Percentiles rank a stretch among this genome's conserved stretches.
Evolutionary conservation across 2,888 invertebrate genomes (phyloP).

Genomic region (Cephus nigrinus): DNA sequence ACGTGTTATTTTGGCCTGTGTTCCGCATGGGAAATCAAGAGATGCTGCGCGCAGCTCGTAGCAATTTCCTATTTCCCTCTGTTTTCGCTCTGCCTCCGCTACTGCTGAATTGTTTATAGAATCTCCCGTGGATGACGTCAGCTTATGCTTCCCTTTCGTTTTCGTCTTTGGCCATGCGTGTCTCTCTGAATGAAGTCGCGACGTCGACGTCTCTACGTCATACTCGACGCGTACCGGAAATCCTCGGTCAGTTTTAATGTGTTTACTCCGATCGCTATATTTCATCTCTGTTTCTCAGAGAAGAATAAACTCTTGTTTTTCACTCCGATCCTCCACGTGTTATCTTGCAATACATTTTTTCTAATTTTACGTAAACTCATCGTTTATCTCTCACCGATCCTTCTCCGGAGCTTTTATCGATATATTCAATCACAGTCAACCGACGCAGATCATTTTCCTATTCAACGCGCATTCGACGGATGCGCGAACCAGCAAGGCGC

Average conservation of each 20-base stretch:
- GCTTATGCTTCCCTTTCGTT: not conserved
- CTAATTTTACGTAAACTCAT: not conserved
- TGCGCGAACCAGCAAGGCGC: not conserved
- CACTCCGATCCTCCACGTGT: not conserved
- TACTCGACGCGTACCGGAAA: not conserved
- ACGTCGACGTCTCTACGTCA: constrained; percentile 14
- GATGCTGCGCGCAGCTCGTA: not conserved
- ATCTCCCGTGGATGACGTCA: not conserved
- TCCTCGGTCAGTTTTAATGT: not conserved
- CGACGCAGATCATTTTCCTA: not conserved
- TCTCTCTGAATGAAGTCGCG: not conserved
- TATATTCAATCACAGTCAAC: not conserved
- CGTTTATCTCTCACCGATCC: not conserved
- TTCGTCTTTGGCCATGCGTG: not conserved
- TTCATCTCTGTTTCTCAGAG: not conserved
- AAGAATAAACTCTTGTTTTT: not conserved
- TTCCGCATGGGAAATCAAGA: constrained; percentile 14
- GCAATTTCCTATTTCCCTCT: not conserved
- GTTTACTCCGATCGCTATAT: not conserved
- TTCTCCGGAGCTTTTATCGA: not conserved
- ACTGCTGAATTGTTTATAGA: constrained; percentile 15
- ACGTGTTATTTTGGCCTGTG: constrained; percentile 7
- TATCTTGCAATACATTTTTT: not conserved
- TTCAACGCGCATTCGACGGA: not conserved
- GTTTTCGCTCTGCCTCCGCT: not conserved